These are phyloP conservation scores for Crepidodera aurea DNA, from an alignment of 2,888 invertebrate species.

Conservation along the genomic window DNA sequence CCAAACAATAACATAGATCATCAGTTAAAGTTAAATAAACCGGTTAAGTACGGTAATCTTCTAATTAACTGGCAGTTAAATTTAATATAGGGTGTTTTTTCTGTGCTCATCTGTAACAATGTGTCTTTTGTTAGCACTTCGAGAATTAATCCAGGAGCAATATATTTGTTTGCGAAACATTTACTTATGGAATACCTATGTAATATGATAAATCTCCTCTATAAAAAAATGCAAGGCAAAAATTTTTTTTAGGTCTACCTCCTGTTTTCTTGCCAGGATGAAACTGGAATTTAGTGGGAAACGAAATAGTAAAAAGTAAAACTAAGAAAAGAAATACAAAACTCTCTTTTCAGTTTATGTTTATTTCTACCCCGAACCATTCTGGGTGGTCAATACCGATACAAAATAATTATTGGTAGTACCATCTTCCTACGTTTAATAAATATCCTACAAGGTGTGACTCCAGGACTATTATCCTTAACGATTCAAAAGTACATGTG, in stretches of 20 bases:
- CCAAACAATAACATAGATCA: slow-evolving; percentile 40
- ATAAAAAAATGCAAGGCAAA: too few relatives aligned
- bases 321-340: too few relatives aligned
- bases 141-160: too few relatives aligned
- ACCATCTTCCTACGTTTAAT: neutral
- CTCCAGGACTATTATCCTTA: neutral
- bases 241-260: too few relatives aligned
- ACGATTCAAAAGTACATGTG: neutral
- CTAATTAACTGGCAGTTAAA: slow-evolving; percentile 37
- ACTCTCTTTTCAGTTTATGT: too few relatives aligned
- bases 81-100: slow-evolving; percentile 32
- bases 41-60: slow-evolving; percentile 34
- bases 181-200: too few relatives aligned
- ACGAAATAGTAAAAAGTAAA: too few relatives aligned
- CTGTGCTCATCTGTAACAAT: slow-evolving; percentile 18
- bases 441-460: neutral
- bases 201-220: too few relatives aligned
- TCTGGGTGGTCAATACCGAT: neutral
- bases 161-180: too few relatives aligned
- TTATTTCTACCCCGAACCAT: too few relatives aligned
- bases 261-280: too few relatives aligned
- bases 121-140: slow-evolving; percentile 1
- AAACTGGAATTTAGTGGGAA: too few relatives aligned
- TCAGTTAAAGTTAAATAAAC: slow-evolving; percentile 35
- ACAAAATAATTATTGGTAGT: neutral